Evolutionary conservation across 2,113 vertebrate species (phyloP).

Genomic region (Oreocharis arfaki): DNA sequence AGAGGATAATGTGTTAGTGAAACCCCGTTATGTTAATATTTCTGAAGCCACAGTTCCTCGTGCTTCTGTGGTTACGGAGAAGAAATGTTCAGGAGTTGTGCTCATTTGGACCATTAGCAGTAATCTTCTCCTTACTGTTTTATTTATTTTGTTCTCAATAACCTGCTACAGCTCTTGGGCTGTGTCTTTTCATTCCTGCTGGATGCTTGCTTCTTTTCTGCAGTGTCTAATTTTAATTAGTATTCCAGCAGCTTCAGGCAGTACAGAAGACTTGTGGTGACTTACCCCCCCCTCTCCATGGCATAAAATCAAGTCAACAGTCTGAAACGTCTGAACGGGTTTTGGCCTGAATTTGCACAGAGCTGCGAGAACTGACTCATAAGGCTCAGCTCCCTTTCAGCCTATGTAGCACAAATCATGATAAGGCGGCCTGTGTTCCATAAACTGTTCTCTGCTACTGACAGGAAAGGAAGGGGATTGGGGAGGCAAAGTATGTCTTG

Average conservation of each 20-base stretch:
- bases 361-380: conserved; percentile 18
- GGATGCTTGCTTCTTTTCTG: neutral
- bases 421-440: conserved; percentile 13
- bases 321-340: neutral
- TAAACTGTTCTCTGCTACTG: neutral
- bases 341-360: conserved; percentile 11
- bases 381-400: neutral
- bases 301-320: neutral
- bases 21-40: neutral
- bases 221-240: neutral
- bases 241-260: neutral
- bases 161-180: neutral
- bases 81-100: neutral
- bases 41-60: neutral
- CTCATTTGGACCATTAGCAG: neutral
- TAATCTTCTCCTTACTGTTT: neutral
- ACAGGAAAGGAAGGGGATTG: neutral
- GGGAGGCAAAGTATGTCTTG: neutral
- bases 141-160: neutral
- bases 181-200: neutral
- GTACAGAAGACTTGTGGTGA: neutral
- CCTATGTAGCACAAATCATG: neutral
- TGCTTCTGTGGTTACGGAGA: neutral
- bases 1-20: neutral
- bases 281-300: neutral